phyloP scores from a whole-genome alignment of 2,113 vertebrate genomes.

The Pica pica region DNA sequence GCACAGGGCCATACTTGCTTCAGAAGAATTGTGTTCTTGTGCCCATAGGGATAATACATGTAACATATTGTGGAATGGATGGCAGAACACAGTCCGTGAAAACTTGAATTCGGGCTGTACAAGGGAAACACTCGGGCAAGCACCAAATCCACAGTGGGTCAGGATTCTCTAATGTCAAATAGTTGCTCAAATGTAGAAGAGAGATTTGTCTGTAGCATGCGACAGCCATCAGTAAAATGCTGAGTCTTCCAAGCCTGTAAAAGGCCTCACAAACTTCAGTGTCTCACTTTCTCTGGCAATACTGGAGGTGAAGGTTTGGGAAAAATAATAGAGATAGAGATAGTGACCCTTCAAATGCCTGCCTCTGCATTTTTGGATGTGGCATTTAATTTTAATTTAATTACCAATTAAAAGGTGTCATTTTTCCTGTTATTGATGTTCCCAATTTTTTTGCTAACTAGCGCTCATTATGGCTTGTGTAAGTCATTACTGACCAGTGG shows the following conservation, averaged over 20 bases:
- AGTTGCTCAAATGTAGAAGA: not conserved
- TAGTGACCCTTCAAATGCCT: not conserved
- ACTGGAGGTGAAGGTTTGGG: not conserved
- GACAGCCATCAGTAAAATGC: not conserved
- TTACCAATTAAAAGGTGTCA: not conserved
- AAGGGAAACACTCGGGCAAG: not conserved
- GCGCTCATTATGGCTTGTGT: not conserved
- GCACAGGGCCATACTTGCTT: not conserved
- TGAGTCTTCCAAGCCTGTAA: not conserved
- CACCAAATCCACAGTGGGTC: rapidly evolving
- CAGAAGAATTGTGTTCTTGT: not conserved
- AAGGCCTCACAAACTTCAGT: not conserved
- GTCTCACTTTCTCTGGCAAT: not conserved
- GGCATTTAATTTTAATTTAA: not conserved
- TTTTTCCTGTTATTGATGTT: not conserved
- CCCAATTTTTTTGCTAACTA: not conserved
- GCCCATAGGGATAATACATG: rapidly evolving
- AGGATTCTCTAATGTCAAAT: not conserved
- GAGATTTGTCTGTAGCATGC: not conserved
- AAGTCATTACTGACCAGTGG: not conserved
- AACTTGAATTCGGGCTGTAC: not conserved
- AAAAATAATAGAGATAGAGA: not conserved
- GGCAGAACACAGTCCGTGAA: not conserved
- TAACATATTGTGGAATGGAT: not conserved
- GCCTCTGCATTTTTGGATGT: not conserved